These are phyloP conservation scores for Xanthorhoe spadicearia DNA, from an alignment of 2,888 invertebrate genomes.

Conservation along the genomic window DNA sequence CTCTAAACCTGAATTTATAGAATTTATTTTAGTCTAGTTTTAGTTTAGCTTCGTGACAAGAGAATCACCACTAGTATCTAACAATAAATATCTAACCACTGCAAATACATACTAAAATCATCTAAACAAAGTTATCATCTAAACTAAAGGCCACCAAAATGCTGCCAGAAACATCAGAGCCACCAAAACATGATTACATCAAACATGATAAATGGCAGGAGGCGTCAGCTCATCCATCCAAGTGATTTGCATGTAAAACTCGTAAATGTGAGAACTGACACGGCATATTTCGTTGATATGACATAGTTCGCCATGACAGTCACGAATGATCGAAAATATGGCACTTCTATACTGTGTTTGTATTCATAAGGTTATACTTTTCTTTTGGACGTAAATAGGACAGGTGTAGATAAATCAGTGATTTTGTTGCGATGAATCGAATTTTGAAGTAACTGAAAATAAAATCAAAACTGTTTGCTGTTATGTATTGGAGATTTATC, in stretches of 20 bases:
- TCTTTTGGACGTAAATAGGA: slow-evolving; percentile 14
- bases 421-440: not conserved
- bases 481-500: too few species aligned
- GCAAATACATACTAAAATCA: too few species aligned
- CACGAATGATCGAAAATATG: slow-evolving; percentile 29
- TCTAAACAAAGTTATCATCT: too few species aligned
- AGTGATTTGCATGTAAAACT: slow-evolving; percentile 67
- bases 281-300: slow-evolving; percentile 49
- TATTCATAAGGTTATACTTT: slow-evolving; percentile 24
- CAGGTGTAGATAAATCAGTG: slow-evolving; percentile 16
- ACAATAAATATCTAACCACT: too few species aligned
- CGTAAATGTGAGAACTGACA: slow-evolving; percentile 69
- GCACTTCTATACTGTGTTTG: slow-evolving; percentile 25
- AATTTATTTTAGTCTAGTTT: too few species aligned
- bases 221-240: slow-evolving; percentile 62
- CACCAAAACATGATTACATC: slow-evolving; percentile 30
- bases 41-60: too few species aligned
- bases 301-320: slow-evolving; percentile 43
- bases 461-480: not conserved
- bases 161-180: not conserved
- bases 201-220: slow-evolving; percentile 56
- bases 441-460: slow-evolving; percentile 2
- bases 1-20: too few species aligned
- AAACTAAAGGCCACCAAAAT: not conserved
- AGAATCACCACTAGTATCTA: too few species aligned